Base-by-base conservation (phyloP, 2,797 vertebrate genomes). In the Silurus aristotelis region DNA sequence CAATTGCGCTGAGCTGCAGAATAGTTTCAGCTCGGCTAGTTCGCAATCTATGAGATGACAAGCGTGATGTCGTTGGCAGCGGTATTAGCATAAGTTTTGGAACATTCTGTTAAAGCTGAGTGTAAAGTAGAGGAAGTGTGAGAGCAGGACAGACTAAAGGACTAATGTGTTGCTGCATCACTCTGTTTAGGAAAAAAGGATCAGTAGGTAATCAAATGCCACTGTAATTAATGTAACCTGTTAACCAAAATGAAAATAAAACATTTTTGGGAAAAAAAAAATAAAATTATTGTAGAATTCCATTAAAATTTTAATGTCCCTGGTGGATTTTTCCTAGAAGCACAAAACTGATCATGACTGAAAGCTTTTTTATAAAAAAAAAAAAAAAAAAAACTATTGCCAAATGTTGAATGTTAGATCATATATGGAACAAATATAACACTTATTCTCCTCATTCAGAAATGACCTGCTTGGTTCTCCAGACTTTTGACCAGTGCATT, bases 401-500 rank as follows among this genome's bases (percentile, higher is more conserved):
- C 38, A 38, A 86, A 64, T 15, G 56, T 14, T 75, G 72, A 85
- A 87, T 68, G 83, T 77, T 75, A 87, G 25, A 56, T 19, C 76
- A 84, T 48, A 64, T 20, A 31, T 81, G 83, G 78, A 77, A 48
- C 31, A 52, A 31, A 38, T 20, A 3, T 14, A 20, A 85, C 80
- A 27, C 31, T 83, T 43, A 15, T 72, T 85, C 78, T 80, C 73
- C 17, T 43, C 25, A 31, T 77, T 82, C 61, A 71, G 61, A 75
- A 83, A 22, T 56, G 48, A 76, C 80, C 83, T 63, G 38, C 85
- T 75, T 85, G 56, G 61, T 46, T 68, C 82, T 80, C 60, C 83
- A 84, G 89, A 87, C 73, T 71, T 87, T 1, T 48, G 85, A 31
- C 31, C 83, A 66, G 72, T 78, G 87, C 83, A 87, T 85, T 87